These are phyloP conservation scores for Drosophila parabipectinata DNA, from an alignment of 1,140 invertebrate genomes.

Conservation along the genomic window DNA sequence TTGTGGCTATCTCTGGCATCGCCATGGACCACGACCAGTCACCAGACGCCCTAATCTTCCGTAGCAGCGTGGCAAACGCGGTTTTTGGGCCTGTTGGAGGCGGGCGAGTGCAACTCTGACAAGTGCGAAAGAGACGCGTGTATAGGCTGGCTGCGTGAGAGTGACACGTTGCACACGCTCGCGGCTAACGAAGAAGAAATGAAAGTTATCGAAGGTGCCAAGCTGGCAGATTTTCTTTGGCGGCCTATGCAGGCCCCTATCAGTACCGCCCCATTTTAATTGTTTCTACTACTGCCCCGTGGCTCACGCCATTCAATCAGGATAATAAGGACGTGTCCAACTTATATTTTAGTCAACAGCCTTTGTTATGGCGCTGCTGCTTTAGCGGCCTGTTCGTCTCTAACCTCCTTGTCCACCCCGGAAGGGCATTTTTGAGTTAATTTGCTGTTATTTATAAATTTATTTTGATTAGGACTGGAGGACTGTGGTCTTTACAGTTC, in stretches of 20 bases:
- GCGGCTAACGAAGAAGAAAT: slow-evolving; percentile 68
- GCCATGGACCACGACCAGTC: not conserved
- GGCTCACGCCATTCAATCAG: slow-evolving; percentile 50
- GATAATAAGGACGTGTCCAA: not conserved
- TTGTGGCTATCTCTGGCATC: not conserved
- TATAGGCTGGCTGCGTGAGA: slow-evolving; percentile 55
- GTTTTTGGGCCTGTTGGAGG: slow-evolving; percentile 19
- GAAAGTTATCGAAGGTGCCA: slow-evolving; percentile 83
- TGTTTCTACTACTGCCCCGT: slow-evolving; percentile 5
- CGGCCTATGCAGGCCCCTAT: slow-evolving; percentile 6
- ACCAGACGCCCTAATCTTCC: not conserved
- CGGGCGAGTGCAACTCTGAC: slow-evolving; percentile 54
- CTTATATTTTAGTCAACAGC: not conserved
- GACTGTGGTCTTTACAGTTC: not conserved
- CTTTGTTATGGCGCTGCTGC: not conserved
- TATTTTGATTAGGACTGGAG: not conserved
- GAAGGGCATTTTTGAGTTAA: not conserved
- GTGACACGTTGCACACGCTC: slow-evolving; percentile 78
- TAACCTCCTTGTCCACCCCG: slow-evolving; percentile 56
- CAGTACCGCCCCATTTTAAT: slow-evolving; percentile 36
- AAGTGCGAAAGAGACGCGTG: slow-evolving; percentile 66
- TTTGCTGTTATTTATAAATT: slow-evolving; percentile 13
- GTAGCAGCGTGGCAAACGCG: slow-evolving; percentile 69
- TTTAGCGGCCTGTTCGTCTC: slow-evolving; percentile 46
- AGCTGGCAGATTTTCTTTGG: slow-evolving; percentile 81